Evolutionary conservation across 30 jellyfish, hydroid and myxozoan genomes (phyloP).

Genomic region (Aurelia sp.): DNA sequence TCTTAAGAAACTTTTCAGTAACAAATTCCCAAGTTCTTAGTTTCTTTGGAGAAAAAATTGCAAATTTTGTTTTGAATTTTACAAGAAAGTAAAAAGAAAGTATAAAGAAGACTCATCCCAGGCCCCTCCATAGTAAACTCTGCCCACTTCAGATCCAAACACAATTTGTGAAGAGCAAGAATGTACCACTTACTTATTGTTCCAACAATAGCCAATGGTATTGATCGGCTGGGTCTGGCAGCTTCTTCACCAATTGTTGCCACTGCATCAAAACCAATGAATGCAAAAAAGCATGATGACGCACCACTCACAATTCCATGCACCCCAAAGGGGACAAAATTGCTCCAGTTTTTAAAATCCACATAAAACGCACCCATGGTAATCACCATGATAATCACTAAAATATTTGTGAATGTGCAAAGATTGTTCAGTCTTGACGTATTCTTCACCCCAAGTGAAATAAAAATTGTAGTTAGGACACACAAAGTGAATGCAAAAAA

Average conservation of each 20-base stretch:
- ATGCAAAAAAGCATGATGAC: constrained; percentile 88
- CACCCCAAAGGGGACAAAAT: constrained; percentile 81
- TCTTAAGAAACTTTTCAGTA: no score
- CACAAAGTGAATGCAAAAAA: constrained; percentile 59
- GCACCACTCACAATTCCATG: constrained; percentile 85
- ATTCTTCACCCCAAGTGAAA: constrained; percentile 78
- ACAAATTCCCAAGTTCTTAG: no score
- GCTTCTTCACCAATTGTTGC: constrained; percentile 92
- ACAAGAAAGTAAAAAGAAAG: no score
- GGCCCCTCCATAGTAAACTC: no score
- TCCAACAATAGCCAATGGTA: constrained; percentile 81
- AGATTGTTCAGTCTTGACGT: constrained; percentile 77
- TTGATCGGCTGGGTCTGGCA: constrained; percentile 76
- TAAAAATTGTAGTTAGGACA: constrained; percentile 45
- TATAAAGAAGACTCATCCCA: no score
- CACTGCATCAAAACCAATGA: constrained; percentile 90
- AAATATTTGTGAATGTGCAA: constrained; percentile 73
- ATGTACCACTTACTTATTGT: constrained; percentile 68
- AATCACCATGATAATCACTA: constrained; percentile 79
- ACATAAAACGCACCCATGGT: constrained; percentile 91
- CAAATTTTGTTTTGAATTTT: no score
- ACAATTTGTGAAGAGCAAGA: no score
- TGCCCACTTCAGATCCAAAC: no score
- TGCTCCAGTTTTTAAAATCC: constrained; percentile 45
- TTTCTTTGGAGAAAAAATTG: no score